A percentile compares a stretch with the other conserved stretches of the same genome.
Evolutionary conservation across 2,113 vertebrate species (phyloP).

Genomic region (Arothron firmamentum): DNA sequence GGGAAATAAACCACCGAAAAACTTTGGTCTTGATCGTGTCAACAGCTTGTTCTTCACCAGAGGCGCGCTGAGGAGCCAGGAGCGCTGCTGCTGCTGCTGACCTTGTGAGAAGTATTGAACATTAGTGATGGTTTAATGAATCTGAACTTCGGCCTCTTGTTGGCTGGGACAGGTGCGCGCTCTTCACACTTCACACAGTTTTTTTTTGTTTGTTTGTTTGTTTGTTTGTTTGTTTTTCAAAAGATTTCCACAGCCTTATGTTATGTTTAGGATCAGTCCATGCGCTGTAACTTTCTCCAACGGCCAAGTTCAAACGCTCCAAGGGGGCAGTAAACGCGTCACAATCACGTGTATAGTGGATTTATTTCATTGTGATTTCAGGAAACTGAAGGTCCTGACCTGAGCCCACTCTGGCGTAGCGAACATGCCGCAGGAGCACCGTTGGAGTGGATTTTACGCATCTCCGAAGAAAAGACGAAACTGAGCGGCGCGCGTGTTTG

Average conservation of each 20-base stretch:
- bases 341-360: background rate
- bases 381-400: background rate
- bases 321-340: background rate
- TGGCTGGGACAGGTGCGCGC: conserved; percentile 54
- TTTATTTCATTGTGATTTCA: background rate
- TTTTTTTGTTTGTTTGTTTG: background rate
- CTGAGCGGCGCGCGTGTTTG: conserved; percentile 23
- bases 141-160: conserved; percentile 19
- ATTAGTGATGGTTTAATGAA: conserved; percentile 39
- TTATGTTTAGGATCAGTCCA: background rate
- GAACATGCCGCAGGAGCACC: conserved; percentile 41
- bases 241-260: background rate
- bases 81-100: conserved; percentile 6
- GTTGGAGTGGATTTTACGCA: conserved; percentile 45
- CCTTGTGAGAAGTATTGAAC: conserved; percentile 31
- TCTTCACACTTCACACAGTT: conserved; percentile 15
- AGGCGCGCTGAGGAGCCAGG: conserved; percentile 30
- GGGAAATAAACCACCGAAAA: background rate
- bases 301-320: background rate
- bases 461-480: conserved; percentile 37
- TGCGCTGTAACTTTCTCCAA: background rate
- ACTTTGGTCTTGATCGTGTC: conserved; percentile 13
- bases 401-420: conserved; percentile 3
- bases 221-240: no score
- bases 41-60: background rate